Percentiles rank a stretch among this genome's conserved stretches.
Conservation (phyloP, 1,140 invertebrate species). For the Conus betulinus region DNA sequence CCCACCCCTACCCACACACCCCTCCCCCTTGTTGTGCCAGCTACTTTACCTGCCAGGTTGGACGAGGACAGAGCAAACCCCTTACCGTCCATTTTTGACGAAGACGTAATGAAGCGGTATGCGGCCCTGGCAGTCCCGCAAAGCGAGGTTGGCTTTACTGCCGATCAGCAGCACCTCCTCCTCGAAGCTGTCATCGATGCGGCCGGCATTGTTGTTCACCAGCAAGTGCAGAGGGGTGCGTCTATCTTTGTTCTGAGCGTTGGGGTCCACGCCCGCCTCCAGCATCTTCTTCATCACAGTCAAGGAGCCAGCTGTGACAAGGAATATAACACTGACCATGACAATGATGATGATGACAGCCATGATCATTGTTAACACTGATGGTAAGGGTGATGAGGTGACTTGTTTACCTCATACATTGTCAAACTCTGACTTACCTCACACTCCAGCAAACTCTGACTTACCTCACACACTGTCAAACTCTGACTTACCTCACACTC, state of each 20-base stretch:
- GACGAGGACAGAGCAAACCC: neutral
- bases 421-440: no score
- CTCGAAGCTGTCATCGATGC: conserved; percentile 66
- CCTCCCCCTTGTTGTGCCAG: neutral
- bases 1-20: neutral
- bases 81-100: conserved; percentile 63
- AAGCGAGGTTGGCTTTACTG: conserved; percentile 55
- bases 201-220: conserved; percentile 71
- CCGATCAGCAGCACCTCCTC: conserved; percentile 66
- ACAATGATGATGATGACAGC: no score
- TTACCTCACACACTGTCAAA: no score
- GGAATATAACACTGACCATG: no score
- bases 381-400: no score
- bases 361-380: no score
- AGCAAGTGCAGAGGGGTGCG: conserved; percentile 66
- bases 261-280: conserved; percentile 54
- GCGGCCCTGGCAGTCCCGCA: conserved; percentile 55
- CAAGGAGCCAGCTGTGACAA: neutral
- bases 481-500: no score
- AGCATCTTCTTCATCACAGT: conserved; percentile 49
- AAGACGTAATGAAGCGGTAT: conserved; percentile 78
- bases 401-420: no score
- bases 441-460: no score
- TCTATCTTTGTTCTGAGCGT: conserved; percentile 50
- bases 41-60: neutral